Base-by-base conservation (phyloP, 2,113 vertebrate species). In the Brachionichthys hirsutus region DNA sequence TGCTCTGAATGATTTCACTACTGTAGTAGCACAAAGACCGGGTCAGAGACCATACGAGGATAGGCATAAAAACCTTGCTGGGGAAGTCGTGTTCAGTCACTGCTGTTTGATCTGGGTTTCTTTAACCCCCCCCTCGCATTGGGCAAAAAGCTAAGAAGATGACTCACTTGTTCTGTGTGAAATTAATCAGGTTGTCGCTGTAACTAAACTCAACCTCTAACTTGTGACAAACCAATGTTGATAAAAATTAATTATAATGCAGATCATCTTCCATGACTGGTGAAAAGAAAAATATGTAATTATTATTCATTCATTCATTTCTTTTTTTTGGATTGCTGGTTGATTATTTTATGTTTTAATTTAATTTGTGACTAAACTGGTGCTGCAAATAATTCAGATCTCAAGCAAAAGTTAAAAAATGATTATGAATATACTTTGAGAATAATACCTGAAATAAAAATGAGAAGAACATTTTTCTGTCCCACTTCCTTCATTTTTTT, bases 141-240 rank as follows among this genome's bases (percentile, higher is more conserved):
- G n/a, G 53, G 35, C 64, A 47, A 36, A 57, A 61, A n/a, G 60
- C 52, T 64, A 38, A 9, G 10, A 38, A 38, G 36, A 10, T 49
- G 52, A 73, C 48, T 61, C 61, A 70, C 24, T 58, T 62, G 49
- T 69, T 69, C 54, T 19, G 72, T 48, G 36, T 60, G 43, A 73
- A 80, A 74, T 75, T 24, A 73, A 59, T 70, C 44, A 51, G 80
- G 45, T 42, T 75, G 76, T 69, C 67, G 14, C 12, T 41, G 57
- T 53, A 67, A 69, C 55, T 75, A 42, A 42, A 63, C 63, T 54
- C 15, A 70, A 70, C 65, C 46, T 43, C 22, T 47, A 36, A 59
- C 48, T 66, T 63, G 55, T 57, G 60, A 54, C 54, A 72, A 47
- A 46, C 46, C 57, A 54, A 22, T 12, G 38, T 19, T 44, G 18